These are phyloP conservation scores for Troides helena DNA, from an alignment of 2,888 invertebrate species.

Conservation along the genomic window DNA sequence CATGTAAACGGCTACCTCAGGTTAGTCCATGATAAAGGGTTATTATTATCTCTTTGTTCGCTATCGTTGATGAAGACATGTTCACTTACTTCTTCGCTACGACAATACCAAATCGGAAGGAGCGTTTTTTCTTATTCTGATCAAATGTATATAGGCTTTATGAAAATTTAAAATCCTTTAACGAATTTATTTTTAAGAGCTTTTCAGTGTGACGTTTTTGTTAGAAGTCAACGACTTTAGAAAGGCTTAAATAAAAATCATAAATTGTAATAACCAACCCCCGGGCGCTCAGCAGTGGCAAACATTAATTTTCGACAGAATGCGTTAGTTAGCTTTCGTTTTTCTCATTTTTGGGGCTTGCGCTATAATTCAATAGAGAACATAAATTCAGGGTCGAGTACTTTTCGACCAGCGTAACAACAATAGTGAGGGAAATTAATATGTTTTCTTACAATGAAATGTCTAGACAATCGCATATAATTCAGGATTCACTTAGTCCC, in stretches of 20 bases:
- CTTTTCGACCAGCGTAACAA: constrained; percentile 61
- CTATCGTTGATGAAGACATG: too few relatives aligned
- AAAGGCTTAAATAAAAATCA: constrained; percentile 25
- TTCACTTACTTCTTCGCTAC: too few relatives aligned
- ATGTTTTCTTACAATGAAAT: constrained; percentile 77
- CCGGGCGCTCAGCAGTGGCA: constrained; percentile 34
- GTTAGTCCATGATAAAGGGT: too few relatives aligned
- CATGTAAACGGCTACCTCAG: too few relatives aligned
- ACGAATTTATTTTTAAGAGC: constrained; percentile 11
- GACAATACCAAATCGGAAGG: too few relatives aligned
- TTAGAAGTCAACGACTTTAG: constrained; percentile 17
- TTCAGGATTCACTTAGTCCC: constrained; percentile 75
- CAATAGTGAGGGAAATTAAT: constrained; percentile 71
- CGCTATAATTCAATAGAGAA: constrained; percentile 66
- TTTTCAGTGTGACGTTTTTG: constrained; percentile 6
- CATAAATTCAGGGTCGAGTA: constrained; percentile 69
- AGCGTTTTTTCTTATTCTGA: too few relatives aligned
- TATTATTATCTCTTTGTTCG: too few relatives aligned
- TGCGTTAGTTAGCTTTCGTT: constrained; percentile 58
- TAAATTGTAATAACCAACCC: constrained; percentile 34
- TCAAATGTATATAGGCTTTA: too few relatives aligned
- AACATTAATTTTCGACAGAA: constrained; percentile 39
- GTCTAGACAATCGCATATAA: constrained; percentile 78
- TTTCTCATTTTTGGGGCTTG: constrained; percentile 53
- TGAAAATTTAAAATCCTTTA: not conserved